Evolutionary conservation across 2,888 invertebrate genomes (phyloP), one percentile per base, ranked within the genome.

Genomic region (Itoplectis maculator): DNA sequence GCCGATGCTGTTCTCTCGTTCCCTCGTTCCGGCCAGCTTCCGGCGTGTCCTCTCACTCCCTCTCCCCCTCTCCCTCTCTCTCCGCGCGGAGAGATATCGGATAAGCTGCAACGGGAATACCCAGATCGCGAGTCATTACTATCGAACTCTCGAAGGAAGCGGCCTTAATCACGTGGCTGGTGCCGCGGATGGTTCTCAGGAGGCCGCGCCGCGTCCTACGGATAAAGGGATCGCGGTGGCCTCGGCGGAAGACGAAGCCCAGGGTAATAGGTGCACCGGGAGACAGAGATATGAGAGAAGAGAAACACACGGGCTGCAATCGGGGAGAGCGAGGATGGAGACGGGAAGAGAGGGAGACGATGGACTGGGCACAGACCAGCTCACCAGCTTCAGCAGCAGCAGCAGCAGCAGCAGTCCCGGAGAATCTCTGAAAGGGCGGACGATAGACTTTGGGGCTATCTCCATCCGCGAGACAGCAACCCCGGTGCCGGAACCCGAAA

Each of bases 21-120:
- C 59, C 18, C 51, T 37, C 37, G n/a, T 15, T 72, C 61, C 49
- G 45, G 63, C 49, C n/a, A n/a, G n/a, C 63, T 73, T 49, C 37
- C 37, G 20, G 49, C 77, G 18, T 42, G 69, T 74, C 59, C 40
- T 68, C 61, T n/a, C n/a, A n/a, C n/a, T n/a, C n/a, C n/a, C n/a
- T n/a, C n/a, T n/a, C n/a, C n/a, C n/a, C n/a, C n/a, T n/a, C n/a
- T n/a, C n/a, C n/a, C n/a, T n/a, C n/a, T n/a, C n/a, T n/a, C n/a
- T n/a, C n/a, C n/a, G n/a, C 72, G 78, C 85, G 85, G n/a, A 76
- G 63, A 72, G 77, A 69, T 66, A 82, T 82, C 76, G 83, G 84
- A 83, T 76, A 65, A 70, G 69, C 78, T 49, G 23, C 42, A 70
- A 59, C 56, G 72, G 68, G 82, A 82, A 72, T 84, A 82, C 73